Base-by-base conservation (phyloP, 2,113 vertebrate genomes). In the Lophotis ruficrista region DNA sequence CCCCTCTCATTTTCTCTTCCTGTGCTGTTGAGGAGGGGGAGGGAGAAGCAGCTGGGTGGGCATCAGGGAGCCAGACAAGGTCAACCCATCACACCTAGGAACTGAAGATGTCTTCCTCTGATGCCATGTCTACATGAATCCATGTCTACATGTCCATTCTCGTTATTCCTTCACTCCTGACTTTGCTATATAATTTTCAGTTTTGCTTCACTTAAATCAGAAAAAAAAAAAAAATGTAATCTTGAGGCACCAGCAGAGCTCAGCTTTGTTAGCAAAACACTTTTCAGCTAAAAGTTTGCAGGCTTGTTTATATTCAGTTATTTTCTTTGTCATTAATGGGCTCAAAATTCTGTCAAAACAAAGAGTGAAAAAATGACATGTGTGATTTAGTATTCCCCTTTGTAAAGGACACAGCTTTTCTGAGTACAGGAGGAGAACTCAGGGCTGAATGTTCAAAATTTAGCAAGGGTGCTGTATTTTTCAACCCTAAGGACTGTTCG, bases 281-380 rank as follows among this genome's bases (percentile, higher is more conserved):
- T 80, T 65, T 83, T 53, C 53, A 79, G 85, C 70, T 85, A 30
- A 76, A 90, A 90, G 23, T 91, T 72, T 53, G n/a, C 45, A 77
- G n/a, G 35, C 51, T 76, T 53, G 89, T 92, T 69, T 72, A 31
- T 61, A 86, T 92, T 76, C 27, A 14, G 27, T 48, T 94, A n/a
- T 94, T 94, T 93, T 88, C 50, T 73, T 83, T 76, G 38, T 71
- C 62, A 53, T 89, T 90, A 92, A 86, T 61, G 28, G 75, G 17
- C 41, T 94, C n/a, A 4, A 79, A 92, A 83, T 90, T 90, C 88
- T 96, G 90, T 94, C 92, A 94, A 86, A 96, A 94, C 77, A 96
- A 94, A 91, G 68, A 65, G 45, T 88, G 66, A 41, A 92, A 78
- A 94, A 89, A 71, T 45, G 19, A 91, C 21, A 5, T 2, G 14